Conservation (phyloP, 2,888 invertebrate species). For the Tenthredo distinguenda region DNA sequence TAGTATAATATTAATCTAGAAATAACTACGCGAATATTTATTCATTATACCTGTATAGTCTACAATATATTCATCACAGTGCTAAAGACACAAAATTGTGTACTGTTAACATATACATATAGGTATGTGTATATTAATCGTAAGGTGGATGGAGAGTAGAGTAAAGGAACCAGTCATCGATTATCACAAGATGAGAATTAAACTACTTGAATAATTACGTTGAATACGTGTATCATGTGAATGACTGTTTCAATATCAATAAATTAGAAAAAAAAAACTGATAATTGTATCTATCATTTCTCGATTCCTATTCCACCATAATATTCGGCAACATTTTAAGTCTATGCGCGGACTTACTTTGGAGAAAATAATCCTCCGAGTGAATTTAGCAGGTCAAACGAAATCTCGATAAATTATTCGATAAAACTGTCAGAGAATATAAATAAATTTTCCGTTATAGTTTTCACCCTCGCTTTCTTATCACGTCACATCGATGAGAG, state of each 20-base stretch:
- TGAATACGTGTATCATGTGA: neutral
- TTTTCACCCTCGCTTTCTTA: neutral
- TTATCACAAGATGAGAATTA: neutral
- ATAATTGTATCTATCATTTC: neutral
- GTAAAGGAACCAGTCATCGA: conserved; percentile 20
- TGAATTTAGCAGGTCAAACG: neutral
- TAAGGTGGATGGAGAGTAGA: conserved; percentile 31
- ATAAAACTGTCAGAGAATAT: neutral
- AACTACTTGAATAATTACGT: neutral
- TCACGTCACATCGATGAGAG: neutral
- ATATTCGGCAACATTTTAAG: neutral
- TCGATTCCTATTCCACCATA: neutral
- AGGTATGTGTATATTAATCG: conserved; percentile 49
- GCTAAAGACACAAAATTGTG: conserved; percentile 78
- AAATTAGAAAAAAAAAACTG: neutral
- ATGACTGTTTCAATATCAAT: neutral
- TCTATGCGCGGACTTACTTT: neutral
- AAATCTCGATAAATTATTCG: neutral
- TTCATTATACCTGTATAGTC: conserved; percentile 64
- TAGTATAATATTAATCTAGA: conserved; percentile 54
- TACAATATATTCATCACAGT: conserved; percentile 78
- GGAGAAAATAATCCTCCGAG: neutral
- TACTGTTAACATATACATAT: conserved; percentile 66
- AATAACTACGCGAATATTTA: conserved; percentile 72
- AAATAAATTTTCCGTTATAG: neutral